Percentiles rank a stretch among this genome's conserved stretches.
Evolutionary conservation across 2,113 vertebrate genomes (phyloP).

Genomic region (Cyanocitta stelleri): DNA sequence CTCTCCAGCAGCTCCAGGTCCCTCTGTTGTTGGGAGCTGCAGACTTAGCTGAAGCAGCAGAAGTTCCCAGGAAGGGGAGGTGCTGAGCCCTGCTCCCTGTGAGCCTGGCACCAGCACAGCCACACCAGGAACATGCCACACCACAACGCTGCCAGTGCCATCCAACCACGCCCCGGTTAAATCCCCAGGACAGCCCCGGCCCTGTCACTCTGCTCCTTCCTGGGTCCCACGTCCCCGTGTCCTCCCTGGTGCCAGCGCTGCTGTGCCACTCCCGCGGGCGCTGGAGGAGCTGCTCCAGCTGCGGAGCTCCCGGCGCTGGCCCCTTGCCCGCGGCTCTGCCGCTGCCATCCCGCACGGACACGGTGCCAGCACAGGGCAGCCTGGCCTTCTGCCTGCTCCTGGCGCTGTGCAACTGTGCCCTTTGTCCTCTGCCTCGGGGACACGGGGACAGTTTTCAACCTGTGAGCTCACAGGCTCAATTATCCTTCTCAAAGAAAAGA

Average conservation of each 20-base stretch:
- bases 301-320: background rate
- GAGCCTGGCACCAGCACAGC: accelerated
- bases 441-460: background rate
- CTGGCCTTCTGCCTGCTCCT: accelerated
- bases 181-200: background rate
- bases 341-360: background rate
- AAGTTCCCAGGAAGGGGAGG: background rate
- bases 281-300: background rate
- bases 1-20: background rate
- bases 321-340: background rate
- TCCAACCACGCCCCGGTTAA: background rate
- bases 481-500: background rate
- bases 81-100: background rate
- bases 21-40: background rate
- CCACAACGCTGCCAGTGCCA: accelerated
- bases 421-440: background rate
- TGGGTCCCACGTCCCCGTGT: accelerated
- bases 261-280: background rate
- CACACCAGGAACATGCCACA: accelerated
- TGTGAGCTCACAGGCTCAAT: background rate
- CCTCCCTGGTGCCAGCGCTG: background rate
- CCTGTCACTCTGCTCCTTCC: background rate
- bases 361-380: background rate
- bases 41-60: background rate
- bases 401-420: background rate